phyloP scores from a whole-genome alignment of 2,888 invertebrate species.

The Philonicus albiceps region DNA sequence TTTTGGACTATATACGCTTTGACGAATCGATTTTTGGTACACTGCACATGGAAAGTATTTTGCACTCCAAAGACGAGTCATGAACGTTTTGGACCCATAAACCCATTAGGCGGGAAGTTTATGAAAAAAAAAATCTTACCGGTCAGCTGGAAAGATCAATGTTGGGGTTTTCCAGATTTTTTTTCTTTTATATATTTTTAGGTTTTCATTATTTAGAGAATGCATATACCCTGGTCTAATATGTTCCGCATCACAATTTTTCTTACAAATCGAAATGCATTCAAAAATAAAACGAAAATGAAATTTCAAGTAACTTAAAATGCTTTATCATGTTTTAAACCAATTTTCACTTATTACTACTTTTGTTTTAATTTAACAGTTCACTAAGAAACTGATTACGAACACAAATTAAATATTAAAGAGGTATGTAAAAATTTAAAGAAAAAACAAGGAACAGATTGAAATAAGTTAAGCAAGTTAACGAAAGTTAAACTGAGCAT shows the following conservation, averaged over 20 bases:
- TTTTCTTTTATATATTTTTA: too few relatives aligned
- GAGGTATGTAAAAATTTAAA: too few relatives aligned
- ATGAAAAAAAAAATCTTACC: neutral
- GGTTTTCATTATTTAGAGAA: neutral
- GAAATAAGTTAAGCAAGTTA: neutral
- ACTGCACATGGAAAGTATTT: neutral
- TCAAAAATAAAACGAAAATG: neutral
- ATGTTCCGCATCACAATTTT: neutral
- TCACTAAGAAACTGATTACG: neutral
- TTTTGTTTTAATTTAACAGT: neutral
- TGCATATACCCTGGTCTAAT: neutral
- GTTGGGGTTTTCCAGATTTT: neutral
- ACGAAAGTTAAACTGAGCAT: neutral
- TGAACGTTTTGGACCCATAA: neutral
- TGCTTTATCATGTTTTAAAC: neutral
- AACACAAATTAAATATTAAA: neutral
- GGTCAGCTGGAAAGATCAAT: neutral
- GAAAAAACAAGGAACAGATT: neutral
- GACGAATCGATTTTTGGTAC: constrained; percentile 14
- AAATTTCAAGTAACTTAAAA: neutral
- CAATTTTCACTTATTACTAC: neutral
- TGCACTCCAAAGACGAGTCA: neutral
- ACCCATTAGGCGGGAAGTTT: neutral
- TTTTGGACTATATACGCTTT: neutral
- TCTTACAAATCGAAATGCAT: neutral